Percentiles rank a stretch among this genome's conserved stretches.
Evolutionary conservation across 2,888 invertebrate species (phyloP).

Genomic region (Pammene fasciana): DNA sequence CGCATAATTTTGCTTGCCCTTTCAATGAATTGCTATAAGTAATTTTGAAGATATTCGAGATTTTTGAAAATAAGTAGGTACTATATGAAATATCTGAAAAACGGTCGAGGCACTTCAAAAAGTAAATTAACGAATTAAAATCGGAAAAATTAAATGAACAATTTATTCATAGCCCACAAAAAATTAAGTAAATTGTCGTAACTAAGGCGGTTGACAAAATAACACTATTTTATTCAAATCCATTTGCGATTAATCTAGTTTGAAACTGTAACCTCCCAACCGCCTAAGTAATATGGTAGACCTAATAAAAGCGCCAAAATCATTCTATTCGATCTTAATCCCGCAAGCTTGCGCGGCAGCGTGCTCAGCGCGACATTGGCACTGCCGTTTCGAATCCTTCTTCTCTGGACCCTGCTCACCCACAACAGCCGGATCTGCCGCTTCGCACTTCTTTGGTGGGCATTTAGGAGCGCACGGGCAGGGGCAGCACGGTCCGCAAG

Average conservation of each 20-base stretch:
- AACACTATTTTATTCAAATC: no score
- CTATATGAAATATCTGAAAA: no score
- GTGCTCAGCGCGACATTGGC: background rate
- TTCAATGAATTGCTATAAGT: no score
- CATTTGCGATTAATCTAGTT: background rate
- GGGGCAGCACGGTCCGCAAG: slow-evolving; percentile 52
- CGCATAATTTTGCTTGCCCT: no score
- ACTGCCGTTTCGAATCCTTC: background rate
- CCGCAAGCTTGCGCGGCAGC: slow-evolving; percentile 9
- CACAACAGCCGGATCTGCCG: slow-evolving; percentile 48
- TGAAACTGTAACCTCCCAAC: no score
- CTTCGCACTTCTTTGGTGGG: slow-evolving; percentile 48
- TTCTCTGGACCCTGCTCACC: slow-evolving; percentile 15
- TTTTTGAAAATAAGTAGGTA: no score
- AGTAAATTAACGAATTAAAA: background rate
- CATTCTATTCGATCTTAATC: slow-evolving; percentile 5
- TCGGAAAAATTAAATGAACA: background rate
- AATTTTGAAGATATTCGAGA: no score
- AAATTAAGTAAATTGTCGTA: no score
- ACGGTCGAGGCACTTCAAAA: no score
- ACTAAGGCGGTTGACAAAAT: no score
- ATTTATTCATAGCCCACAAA: slow-evolving; percentile 22
- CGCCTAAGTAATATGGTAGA: no score
- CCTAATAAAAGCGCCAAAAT: background rate
- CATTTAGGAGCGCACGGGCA: slow-evolving; percentile 45